phyloP scores from a whole-genome alignment of 2,797 vertebrate species.

The Lutjanus campechanus region DNA sequence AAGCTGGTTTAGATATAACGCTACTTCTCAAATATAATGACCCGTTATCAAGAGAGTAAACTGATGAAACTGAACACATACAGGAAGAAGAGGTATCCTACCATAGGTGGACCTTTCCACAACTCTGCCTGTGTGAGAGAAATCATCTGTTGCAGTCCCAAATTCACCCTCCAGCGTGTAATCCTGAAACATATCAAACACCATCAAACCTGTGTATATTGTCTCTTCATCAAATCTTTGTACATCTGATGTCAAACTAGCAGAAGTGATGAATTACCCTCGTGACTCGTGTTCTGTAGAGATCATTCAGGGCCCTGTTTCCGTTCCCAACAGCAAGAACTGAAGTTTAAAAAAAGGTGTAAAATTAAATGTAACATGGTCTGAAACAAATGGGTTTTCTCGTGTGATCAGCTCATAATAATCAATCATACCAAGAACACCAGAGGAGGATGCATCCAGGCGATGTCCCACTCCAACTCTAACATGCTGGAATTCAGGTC shows the following conservation, averaged over 20 bases:
- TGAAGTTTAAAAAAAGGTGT: slow-evolving; percentile 60
- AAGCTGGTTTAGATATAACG: background rate
- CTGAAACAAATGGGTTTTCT: background rate
- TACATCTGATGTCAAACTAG: background rate
- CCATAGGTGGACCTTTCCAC: slow-evolving; percentile 94
- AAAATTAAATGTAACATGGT: background rate
- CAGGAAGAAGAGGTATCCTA: slow-evolving; percentile 60
- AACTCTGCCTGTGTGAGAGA: slow-evolving; percentile 87
- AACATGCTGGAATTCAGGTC: slow-evolving; percentile 87
- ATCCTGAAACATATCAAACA: slow-evolving; percentile 82
- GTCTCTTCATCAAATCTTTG: background rate
- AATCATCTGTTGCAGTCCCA: slow-evolving; percentile 92
- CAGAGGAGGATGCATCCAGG: slow-evolving; percentile 90
- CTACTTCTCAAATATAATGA: background rate
- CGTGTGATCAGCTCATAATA: background rate
- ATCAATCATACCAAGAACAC: slow-evolving; percentile 88
- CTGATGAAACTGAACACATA: background rate
- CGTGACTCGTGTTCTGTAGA: slow-evolving; percentile 86
- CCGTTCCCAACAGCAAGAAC: slow-evolving; percentile 91
- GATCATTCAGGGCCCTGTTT: slow-evolving; percentile 84
- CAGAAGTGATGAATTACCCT: slow-evolving; percentile 83
- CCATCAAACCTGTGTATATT: background rate
- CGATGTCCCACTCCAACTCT: slow-evolving; percentile 91
- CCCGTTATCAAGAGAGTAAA: background rate
- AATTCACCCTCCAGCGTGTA: slow-evolving; percentile 92